Base-by-base conservation (phyloP, 2,888 invertebrate genomes). In the Eristalis pertinax region DNA sequence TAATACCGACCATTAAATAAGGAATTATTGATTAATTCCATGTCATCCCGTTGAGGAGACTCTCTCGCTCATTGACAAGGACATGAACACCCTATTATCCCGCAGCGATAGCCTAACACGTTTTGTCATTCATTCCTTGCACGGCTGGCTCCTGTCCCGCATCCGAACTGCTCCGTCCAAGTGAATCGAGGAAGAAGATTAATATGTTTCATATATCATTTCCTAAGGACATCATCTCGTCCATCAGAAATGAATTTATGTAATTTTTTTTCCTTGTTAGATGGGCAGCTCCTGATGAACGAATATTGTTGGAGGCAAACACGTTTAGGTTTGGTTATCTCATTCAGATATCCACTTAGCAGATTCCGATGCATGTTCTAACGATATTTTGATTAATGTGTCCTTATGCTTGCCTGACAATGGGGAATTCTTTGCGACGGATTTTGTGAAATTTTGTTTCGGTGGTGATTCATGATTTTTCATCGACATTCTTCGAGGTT, bases 171-270 rank as follows among this genome's bases (percentile, higher is more conserved):
- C 38, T 38, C 26, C 60, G 24, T 62, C 60, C 62, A 41, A 38
- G 58, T 41, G 38, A 41, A 19, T 70, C 38, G 38, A 32, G 41
- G 56, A 19, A 43, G 62, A 50, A 72, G 62, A 72, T 72, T 72
- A 72, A 72, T 72, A 72, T 72, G 72, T 72, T 62, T 62, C 63
- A 62, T 43, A 72, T 63, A 72, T 72, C 63, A 72, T 63, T 72
- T 72, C 72, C 62, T 29, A 63, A 72, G 62, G 43, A 63, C 72
- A 72, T 50, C 50, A 50, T 72, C 62, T 63, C 72, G 63, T 72
- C 72, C 72, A 72, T 72, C 62, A 72, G 62, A 43, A 43, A 62
- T 41, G 62, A 60, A 63, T 72, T 63, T 43, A 41, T 62, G 62
- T 72, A 32, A 32, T 32, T 32, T 62, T 29, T 1, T 63, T 22